Evolutionary conservation across 2,113 vertebrate genomes (phyloP), one percentile per base, ranked within the genome.

Genomic region (Semnornis frantzii): DNA sequence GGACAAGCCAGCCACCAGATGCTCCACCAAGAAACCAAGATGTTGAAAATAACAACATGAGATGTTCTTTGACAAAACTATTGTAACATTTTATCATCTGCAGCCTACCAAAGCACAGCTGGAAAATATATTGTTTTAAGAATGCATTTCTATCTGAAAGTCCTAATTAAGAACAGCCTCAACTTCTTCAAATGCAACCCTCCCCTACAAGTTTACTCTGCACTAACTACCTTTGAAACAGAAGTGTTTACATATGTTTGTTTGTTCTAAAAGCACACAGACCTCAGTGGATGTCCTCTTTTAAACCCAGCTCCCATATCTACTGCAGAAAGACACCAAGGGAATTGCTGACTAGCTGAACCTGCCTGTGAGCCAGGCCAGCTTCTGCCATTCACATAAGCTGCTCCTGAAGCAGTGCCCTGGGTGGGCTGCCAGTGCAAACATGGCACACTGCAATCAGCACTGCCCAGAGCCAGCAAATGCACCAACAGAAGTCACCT

Each of bases 171-270:
- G 21, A 85, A 69, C 24, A 70, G 20, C 16, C 3, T 72, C 9
- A 12, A 11, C 76, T 82, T 85, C 78, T 90, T 66, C 31, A 82
- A 77, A 30, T 23, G 34, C 31, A 57, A 3, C 28, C 23, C 4
- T n/a, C 33, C 27, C 17, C 54, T 78, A 27, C 23, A 78, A 78
- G 33, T 10, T 52, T 0, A 1, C 50, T 39, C 58, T 65, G 5
- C 27, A 62, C 80, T 84, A 91, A 62, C 80, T 84, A 91, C 63
- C 69, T n/a, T 78, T 80, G 46, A 85, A 87, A 70, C 6, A 81
- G 12, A 62, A 58, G 64, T 17, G 6, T 69, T 82, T 48, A 52
- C 10, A 39, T 15, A 27, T 21, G 69, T 65, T 63, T 44, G n/a
- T 24, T 79, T 46, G 9, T 46, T 80, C 60, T 63, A 59, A 75